A percentile compares a stretch with the other conserved stretches of the same genome.
These are phyloP conservation scores for Aphidius ervi DNA, from an alignment of 1,140 invertebrate species.

Conservation along the genomic window DNA sequence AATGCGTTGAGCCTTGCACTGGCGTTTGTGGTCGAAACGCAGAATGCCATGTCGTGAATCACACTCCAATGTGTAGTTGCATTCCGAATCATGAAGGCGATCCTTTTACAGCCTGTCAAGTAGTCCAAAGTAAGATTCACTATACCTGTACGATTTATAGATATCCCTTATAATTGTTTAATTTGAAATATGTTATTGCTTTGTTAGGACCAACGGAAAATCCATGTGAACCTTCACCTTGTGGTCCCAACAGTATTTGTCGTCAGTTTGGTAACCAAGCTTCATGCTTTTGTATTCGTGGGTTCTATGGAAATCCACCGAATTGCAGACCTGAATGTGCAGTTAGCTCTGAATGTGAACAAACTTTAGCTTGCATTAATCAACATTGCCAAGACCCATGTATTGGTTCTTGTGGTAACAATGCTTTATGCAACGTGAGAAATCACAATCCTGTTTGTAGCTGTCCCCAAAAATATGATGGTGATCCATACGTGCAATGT, in stretches of 20 bases:
- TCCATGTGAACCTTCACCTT: slow-evolving; percentile 63
- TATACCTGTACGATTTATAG: background rate
- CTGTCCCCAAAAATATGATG: slow-evolving; percentile 57
- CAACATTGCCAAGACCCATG: slow-evolving; percentile 78
- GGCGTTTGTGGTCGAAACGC: slow-evolving; percentile 67
- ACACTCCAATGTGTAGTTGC: slow-evolving; percentile 64
- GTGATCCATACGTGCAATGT: slow-evolving; percentile 65
- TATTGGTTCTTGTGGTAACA: slow-evolving; percentile 67
- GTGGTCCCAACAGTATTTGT: slow-evolving; percentile 73
- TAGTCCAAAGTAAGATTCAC: slow-evolving; percentile 39
- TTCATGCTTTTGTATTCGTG: slow-evolving; percentile 64
- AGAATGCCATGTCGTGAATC: slow-evolving; percentile 64
- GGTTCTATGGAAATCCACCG: slow-evolving; percentile 68
- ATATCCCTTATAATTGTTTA: background rate
- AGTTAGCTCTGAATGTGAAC: slow-evolving; percentile 73
- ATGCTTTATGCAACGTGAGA: slow-evolving; percentile 57
- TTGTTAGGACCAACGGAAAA: slow-evolving; percentile 44
- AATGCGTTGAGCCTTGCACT: slow-evolving; percentile 70
- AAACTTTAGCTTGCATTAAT: slow-evolving; percentile 68
- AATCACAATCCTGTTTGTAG: slow-evolving; percentile 65
- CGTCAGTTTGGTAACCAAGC: slow-evolving; percentile 60
- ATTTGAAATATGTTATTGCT: slow-evolving; percentile 39
- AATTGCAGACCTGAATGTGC: slow-evolving; percentile 73
- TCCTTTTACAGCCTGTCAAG: slow-evolving; percentile 57
- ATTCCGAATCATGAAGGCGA: slow-evolving; percentile 72